Base-by-base conservation (phyloP, 2,113 vertebrate genomes). In the Macaca nemestrina region DNA sequence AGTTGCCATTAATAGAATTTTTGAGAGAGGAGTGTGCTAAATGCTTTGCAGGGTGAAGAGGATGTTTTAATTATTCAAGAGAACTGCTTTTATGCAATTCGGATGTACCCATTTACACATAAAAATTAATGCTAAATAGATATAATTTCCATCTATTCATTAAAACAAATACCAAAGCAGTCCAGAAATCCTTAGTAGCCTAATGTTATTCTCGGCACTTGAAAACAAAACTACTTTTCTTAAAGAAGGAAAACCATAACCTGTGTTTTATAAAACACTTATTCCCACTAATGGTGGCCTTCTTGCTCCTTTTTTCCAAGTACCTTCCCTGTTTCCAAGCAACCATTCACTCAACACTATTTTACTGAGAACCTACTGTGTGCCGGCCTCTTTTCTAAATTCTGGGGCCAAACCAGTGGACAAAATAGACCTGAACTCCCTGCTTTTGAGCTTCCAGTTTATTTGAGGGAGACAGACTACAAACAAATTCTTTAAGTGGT, bases 91-190 rank as follows among this genome's bases (percentile, higher is more conserved):
- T 94, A 92, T 57, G 92, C 82, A 94, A 86, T 93, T 80, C 95
- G 43, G 43, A 82, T 95, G 40, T 86, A 90, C 91, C 87, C 67
- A 0, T 88, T 96, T 95, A 90, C 76, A 84, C 81, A 94, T 90
- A 93, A 97, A 96, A 97, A 96, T 97, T 85, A 97, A 98, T 97
- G 95, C 85, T 97, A 97, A 97, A 93, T 96, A 94, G 88, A 96
- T 94, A 64, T 75, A 93, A 94, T 94, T 97, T 97, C 87, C 43
- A 95, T 91, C 61, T 94, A 76, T 94, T 97, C 89, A 96, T 97
- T 98, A 97, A 96, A 98, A 95, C 43, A 87, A 93, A 96, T 88
- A 52, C 93, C 80, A 96, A 86, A 95, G 94, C 82, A 79, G 73
- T 94, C 43, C 73, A 85, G 85, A 95, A 93, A 92, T 43, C 85